These are phyloP conservation scores for Pogoniulus pusillus DNA, from an alignment of 2,797 vertebrate genomes.

Conservation along the genomic window DNA sequence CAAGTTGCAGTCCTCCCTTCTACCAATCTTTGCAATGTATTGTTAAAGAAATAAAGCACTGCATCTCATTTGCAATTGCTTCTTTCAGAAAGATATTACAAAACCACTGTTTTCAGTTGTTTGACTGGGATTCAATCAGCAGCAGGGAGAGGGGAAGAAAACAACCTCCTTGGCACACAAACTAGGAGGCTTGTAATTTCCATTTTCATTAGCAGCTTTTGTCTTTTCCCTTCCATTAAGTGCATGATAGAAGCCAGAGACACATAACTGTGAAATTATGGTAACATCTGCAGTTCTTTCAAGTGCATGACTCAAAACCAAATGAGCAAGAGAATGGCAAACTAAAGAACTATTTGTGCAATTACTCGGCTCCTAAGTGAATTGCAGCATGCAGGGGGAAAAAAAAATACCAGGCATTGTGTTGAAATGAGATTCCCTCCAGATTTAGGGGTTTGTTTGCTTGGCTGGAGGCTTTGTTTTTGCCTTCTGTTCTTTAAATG, in stretches of 20 bases:
- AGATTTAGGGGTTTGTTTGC: background rate
- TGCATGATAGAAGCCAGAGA: conserved; percentile 24
- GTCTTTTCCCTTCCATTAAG: conserved; percentile 19
- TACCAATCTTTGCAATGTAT: background rate
- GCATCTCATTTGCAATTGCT: background rate
- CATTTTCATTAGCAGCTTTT: conserved; percentile 43
- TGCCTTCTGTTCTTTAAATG: conserved; percentile 20
- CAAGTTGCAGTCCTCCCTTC: background rate
- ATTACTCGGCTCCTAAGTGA: conserved; percentile 7
- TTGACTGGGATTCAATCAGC: conserved; percentile 2
- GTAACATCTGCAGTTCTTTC: conserved; percentile 23
- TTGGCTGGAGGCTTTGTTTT: conserved; percentile 5
- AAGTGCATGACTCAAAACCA: conserved; percentile 14
- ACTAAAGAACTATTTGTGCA: conserved; percentile 2
- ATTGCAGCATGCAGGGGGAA: background rate
- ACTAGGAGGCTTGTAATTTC: conserved; percentile 3
- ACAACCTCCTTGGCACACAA: background rate
- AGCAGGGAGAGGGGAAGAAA: background rate
- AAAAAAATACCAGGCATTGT: background rate
- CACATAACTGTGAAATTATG: conserved; percentile 17
- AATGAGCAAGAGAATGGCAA: conserved; percentile 13
- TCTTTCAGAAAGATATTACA: background rate
- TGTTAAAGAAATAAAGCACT: background rate
- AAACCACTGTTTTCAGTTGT: background rate
- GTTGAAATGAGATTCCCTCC: conserved; percentile 5